Base-by-base conservation (phyloP, 2,797 vertebrate species). In the Acanthopagrus latus region DNA sequence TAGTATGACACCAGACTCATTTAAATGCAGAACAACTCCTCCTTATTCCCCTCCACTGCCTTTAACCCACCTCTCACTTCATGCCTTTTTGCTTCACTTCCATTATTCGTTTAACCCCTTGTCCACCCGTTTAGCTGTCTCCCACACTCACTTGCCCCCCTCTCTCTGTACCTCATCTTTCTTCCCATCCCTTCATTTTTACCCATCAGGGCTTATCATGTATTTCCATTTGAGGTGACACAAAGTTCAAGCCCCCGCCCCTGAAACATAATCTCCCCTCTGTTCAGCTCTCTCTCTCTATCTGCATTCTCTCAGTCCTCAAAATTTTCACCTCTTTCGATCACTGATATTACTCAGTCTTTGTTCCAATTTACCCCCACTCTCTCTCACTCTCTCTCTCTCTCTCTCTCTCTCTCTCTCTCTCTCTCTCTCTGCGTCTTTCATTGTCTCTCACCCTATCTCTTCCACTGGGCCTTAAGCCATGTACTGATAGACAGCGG, bases 161-260 rank as follows among this genome's bases (percentile, higher is more conserved):
- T 58, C 38, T 65, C 52, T 64, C 46, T 60, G 18, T 68, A 44
- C 58, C 33, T 55, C 18, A 25, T 46, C 47, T 47, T 43, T 44
- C 9, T 62, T 47, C 44, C 68, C 38, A 29, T 68, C 41, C 20
- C 63, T 81, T 81, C 47, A 83, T 85, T 82, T 78, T 67, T 55
- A 66, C 29, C 64, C 78, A 68, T 51, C 47, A 5, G 27, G 13
- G 21, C 52, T 44, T 25, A 85, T 85, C 78, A 85, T 90, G 86
- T 74, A 88, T 92, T 81, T 90, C 75, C 47, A 87, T 89, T 85
- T 87, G 69, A 80, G 78, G 58, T 85, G 82, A 83, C 55, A 65
- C 58, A 55, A 85, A 84, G 84, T 90, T 86, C 71, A 88, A 12
- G 27, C 27, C 27, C 2, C 83, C 57, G n/a, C n/a, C 48, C 64